Conservation (phyloP, 2,113 vertebrate genomes). For the Zapornia atra region DNA sequence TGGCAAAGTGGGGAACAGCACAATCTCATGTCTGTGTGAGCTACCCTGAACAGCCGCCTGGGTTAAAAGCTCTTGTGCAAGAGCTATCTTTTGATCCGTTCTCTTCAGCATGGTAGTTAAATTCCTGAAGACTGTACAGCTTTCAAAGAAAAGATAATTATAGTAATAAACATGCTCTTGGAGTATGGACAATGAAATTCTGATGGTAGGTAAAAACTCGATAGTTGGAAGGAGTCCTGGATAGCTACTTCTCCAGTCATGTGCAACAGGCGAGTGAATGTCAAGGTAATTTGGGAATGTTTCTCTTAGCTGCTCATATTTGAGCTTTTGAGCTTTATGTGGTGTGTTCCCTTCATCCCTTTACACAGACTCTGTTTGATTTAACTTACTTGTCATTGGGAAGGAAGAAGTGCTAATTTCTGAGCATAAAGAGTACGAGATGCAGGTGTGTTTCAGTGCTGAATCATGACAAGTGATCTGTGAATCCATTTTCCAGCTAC, state of each 20-base stretch:
- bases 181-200: background rate
- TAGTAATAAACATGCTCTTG: background rate
- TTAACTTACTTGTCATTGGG: background rate
- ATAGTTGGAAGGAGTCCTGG: background rate
- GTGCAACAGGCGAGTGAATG: background rate
- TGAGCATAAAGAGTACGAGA: background rate
- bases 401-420: background rate
- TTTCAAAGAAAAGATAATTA: background rate
- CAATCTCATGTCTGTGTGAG: background rate
- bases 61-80: background rate
- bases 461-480: background rate
- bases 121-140: background rate
- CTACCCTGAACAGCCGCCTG: background rate
- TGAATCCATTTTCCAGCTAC: background rate
- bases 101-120: background rate
- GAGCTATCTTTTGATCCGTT: background rate
- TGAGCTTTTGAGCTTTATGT: background rate
- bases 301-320: background rate
- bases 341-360: background rate
- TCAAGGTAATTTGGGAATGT: background rate
- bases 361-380: background rate
- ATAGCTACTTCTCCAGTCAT: background rate
- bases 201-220: background rate
- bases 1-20: background rate
- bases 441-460: background rate